Base-by-base conservation (phyloP, 92 coral and sea anemone genomes). In the Phymanthus crucifer region DNA sequence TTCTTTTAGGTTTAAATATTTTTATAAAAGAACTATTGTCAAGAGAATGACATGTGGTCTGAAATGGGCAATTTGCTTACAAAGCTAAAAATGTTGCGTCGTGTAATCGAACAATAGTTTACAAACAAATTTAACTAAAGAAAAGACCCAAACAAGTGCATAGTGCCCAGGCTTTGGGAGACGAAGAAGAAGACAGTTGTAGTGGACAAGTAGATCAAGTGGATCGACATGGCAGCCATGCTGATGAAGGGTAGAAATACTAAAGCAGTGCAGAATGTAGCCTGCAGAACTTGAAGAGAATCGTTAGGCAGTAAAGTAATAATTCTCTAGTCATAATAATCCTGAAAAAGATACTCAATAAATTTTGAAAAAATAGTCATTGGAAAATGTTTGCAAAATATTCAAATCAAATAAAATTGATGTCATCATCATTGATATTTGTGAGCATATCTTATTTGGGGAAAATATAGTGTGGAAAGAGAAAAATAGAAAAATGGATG, bases 131-230 rank as follows among this genome's bases (percentile, higher is more conserved):
- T n/a, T n/a, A n/a, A 77, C 77, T 35, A 54, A 68, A 36, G 50
- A 69, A 43, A 50, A 70, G 71, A 54, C 64, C 76, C 76, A 77
- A 61, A 27, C 85, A 73, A 76, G 79, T 75, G 74, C 48, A 83
- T 83, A 86, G 47, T 75, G 74, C 48, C 86, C 86, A 86, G 47
- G 71, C 80, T 73, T 43, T 11, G 48, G 86, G 54, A 81, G 79
- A 71, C 54, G 74, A 75, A 76, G 83, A 75, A 77, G 33, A 75
- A 77, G 33, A 31, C 86, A 81, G 86, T 81, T 48, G 86, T 23
- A 79, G 76, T 64, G 90, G 14, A 32, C 69, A 68, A 86, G 58
- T 70, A 75, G 58, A 79, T 65, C 46, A 61, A 66, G 65, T 73
- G 65, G 75, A 38, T 38, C 43, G 48, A 78, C 50, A 64, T 77